These are phyloP conservation scores for Rhadina sibilatrix DNA, from an alignment of 2,113 vertebrate species.

Conservation along the genomic window DNA sequence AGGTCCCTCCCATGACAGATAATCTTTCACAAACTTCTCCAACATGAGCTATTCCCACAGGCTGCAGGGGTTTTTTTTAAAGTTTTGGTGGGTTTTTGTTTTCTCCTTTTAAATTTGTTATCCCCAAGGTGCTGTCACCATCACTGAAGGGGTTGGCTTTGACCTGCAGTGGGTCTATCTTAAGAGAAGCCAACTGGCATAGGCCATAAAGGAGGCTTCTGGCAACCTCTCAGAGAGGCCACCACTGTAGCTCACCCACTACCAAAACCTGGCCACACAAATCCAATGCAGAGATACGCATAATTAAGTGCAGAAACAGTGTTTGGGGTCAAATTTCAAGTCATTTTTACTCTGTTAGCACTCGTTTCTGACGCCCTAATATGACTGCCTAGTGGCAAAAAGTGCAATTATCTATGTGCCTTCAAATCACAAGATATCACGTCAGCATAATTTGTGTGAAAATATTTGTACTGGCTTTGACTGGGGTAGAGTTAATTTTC, in stretches of 20 bases:
- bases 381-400: neutral
- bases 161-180: neutral
- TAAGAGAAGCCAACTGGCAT: fast-evolving
- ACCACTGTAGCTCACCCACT: neutral
- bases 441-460: neutral
- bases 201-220: neutral
- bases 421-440: neutral
- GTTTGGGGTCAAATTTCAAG: neutral
- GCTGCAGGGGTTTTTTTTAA: neutral
- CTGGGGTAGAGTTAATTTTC: neutral
- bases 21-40: neutral
- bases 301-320: neutral
- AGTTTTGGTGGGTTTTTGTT: neutral
- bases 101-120: neutral
- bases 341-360: neutral
- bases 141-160: neutral
- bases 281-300: neutral
- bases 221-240: neutral
- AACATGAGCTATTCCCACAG: neutral
- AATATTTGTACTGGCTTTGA: neutral
- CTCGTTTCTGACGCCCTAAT: neutral
- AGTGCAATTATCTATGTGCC: neutral
- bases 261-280: neutral
- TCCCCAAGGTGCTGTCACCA: neutral
- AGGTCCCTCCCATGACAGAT: neutral